A percentile compares a stretch with the other conserved stretches of the same genome.
Conservation (phyloP, 2,888 invertebrate genomes). For the Halocaridina rubra region DNA sequence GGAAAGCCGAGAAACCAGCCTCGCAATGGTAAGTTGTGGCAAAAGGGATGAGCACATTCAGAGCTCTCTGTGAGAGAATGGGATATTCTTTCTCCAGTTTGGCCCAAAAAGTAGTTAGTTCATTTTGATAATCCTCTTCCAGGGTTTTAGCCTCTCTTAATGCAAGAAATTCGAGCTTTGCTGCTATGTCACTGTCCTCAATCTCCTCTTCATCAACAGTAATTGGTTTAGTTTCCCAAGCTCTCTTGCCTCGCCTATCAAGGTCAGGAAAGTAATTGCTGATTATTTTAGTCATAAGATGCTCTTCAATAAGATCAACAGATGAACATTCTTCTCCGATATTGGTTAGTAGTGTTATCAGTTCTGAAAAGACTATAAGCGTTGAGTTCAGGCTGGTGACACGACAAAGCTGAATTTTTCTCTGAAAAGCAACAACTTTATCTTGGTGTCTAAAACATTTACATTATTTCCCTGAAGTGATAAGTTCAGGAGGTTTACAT, state of each 20-base stretch:
- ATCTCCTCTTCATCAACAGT: neutral
- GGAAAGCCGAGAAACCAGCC: neutral
- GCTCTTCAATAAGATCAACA: neutral
- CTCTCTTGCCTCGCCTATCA: neutral
- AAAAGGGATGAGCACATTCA: neutral
- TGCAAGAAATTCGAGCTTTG: conserved; percentile 14
- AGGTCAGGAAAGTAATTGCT: neutral
- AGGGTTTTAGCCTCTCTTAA: neutral
- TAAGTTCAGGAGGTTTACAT: neutral
- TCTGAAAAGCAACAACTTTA: neutral
- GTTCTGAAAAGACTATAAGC: neutral
- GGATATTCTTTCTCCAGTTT: neutral
- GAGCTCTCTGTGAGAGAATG: neutral
- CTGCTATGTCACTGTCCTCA: neutral
- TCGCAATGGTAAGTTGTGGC: neutral
- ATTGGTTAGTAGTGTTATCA: neutral
- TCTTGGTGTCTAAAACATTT: neutral
- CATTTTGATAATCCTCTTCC: neutral
- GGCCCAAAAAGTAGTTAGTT: neutral
- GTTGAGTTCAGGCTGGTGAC: no score
- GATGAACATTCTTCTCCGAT: neutral
- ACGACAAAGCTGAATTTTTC: neutral
- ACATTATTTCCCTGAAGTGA: neutral
- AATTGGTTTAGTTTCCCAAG: neutral
- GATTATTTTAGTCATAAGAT: neutral